Evolutionary conservation across 1,140 invertebrate species (phyloP), one percentile per base, ranked within the genome.

Genomic region (Goniozus legneri): DNA sequence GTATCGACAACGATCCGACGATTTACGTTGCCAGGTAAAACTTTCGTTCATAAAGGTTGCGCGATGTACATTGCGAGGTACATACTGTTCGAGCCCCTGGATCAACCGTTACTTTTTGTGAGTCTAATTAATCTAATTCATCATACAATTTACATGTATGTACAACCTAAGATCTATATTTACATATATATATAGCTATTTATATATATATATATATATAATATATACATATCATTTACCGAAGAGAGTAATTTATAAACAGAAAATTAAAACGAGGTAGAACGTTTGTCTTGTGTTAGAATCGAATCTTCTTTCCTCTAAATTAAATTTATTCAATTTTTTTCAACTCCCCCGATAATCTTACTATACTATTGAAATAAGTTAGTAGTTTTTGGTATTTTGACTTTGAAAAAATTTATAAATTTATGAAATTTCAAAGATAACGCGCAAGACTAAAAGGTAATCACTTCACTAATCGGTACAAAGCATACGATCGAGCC

Each of bases 1-100:
- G 82, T 87, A 35, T 87, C 82, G 46, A 85, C 83, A 8, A 76
- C 79, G n/a, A 79, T 88, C 47, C 76, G 82, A 18, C 81, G 80
- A 21, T 85, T 83, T 20, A 80, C 78, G 32, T 65, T 85, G 20
- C 78, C 79, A 8, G 83, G 78, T 64, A 71, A n/a, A n/a, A n/a
- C n/a, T n/a, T n/a, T n/a, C n/a, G n/a, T n/a, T 3, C 86, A 84
- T 82, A 65, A 79, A 56, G 81, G 81, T 15, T 75, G 82, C 43
- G 75, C 80, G 3, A 67, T 67, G 15, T 81, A 87, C 40, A 76
- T 85, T 2, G 73, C 79, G 3, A 83, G 86, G 60, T 80, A 80
- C 50, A 73, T 86, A 22, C 69, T 75, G 10, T 86, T 82, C 56
- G 80, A 82, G 56, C 77, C 80, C 13, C 66, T 82, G 24, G 66